A percentile compares a stretch with the other conserved stretches of the same genome.
Evolutionary conservation across 2,888 invertebrate genomes (phyloP).

Genomic region (Platycheirus albimanus): DNA sequence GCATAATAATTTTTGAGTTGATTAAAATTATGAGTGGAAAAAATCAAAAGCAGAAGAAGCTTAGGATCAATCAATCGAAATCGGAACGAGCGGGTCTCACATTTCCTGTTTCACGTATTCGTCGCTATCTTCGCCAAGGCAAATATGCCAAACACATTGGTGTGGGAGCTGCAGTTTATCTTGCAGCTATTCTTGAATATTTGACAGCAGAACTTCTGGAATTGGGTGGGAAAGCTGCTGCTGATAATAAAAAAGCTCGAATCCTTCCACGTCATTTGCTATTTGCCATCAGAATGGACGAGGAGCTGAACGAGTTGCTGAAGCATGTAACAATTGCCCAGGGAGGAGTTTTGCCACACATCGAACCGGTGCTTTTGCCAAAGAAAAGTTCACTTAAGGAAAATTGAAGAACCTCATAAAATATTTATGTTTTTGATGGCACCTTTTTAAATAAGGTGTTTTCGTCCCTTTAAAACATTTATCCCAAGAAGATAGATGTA

Average conservation of each 20-base stretch:
- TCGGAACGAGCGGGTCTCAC: slow-evolving; percentile 83
- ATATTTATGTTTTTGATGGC: too few species aligned
- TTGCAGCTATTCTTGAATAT: slow-evolving; percentile 85
- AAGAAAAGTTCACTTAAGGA: slow-evolving; percentile 85
- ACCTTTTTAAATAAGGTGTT: too few species aligned
- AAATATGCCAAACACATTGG: slow-evolving; percentile 84
- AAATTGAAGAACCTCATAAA: too few species aligned
- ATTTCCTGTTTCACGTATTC: slow-evolving; percentile 84
- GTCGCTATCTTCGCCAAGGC: slow-evolving; percentile 84
- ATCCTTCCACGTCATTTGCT: slow-evolving; percentile 87
- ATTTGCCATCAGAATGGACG: slow-evolving; percentile 91
- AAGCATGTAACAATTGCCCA: slow-evolving; percentile 83
- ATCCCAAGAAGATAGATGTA: too few species aligned
- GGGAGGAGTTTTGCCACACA: slow-evolving; percentile 92
- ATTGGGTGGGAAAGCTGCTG: slow-evolving; percentile 85
- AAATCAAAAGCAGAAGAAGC: too few species aligned
- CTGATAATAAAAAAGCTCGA: slow-evolving; percentile 86
- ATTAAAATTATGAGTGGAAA: too few species aligned
- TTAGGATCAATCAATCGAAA: neutral
- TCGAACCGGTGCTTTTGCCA: slow-evolving; percentile 89
- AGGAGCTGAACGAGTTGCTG: slow-evolving; percentile 90
- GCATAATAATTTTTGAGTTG: too few species aligned
- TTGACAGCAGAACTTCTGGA: slow-evolving; percentile 87
- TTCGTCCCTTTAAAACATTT: too few species aligned
- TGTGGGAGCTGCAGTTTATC: slow-evolving; percentile 83